A percentile compares a stretch with the other conserved stretches of the same genome.
Evolutionary conservation across 2,888 invertebrate species (phyloP).

Genomic region (Drosophila gaucha): DNA sequence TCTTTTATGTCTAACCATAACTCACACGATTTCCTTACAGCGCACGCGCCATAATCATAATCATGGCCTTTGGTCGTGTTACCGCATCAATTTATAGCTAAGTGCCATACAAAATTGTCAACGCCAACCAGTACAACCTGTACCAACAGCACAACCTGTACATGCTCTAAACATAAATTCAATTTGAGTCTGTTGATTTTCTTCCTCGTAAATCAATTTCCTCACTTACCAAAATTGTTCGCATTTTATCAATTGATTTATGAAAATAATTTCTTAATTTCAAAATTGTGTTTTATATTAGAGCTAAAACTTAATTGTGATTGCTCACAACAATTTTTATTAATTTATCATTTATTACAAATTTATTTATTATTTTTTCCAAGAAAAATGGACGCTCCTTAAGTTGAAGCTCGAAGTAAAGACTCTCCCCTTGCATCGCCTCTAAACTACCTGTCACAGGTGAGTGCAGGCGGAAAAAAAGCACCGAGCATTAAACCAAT

Average conservation of each 20-base stretch:
- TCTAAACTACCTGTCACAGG: constrained; percentile 11
- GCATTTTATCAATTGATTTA: constrained; percentile 31
- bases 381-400: too few relatives aligned
- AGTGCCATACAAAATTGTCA: constrained; percentile 57
- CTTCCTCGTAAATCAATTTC: constrained; percentile 39
- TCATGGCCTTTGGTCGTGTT: constrained; percentile 35
- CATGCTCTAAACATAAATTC: constrained; percentile 5
- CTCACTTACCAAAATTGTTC: constrained; percentile 19
- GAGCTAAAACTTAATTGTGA: constrained; percentile 4
- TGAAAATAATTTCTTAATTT: constrained; percentile 46
- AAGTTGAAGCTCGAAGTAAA: neutral
- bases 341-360: neutral
- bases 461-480: constrained; percentile 20
- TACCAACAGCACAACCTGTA: constrained; percentile 11
- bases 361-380: neutral
- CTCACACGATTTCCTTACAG: constrained; percentile 71
- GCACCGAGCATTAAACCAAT: constrained; percentile 44
- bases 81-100: constrained; percentile 60
- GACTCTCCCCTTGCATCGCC: neutral
- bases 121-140: constrained; percentile 62
- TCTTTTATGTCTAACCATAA: constrained; percentile 36
- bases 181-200: neutral
- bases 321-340: constrained; percentile 10
- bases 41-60: constrained; percentile 63
- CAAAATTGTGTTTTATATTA: constrained; percentile 24